A percentile compares a stretch with the other conserved stretches of the same genome.
Conservation (phyloP, 53 echinoderm and acorn worm genomes). For the Echinarachnius parma region DNA sequence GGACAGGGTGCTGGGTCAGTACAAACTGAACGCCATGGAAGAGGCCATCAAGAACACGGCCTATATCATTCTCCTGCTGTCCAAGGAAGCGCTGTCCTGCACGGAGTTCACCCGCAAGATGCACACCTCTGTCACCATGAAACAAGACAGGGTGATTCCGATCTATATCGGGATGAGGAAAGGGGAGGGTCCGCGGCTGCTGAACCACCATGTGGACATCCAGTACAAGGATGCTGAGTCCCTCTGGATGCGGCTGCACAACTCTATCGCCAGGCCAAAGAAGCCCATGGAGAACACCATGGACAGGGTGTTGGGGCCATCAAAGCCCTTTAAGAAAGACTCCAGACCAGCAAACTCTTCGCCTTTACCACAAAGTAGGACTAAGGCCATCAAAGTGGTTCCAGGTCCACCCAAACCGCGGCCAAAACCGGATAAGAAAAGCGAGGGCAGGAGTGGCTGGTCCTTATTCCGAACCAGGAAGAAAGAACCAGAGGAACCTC, state of each 20-base stretch:
- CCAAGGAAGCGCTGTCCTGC: neutral
- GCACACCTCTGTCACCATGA: neutral
- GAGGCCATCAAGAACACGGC: constrained; percentile 3
- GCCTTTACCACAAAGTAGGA: neutral
- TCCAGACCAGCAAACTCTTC: neutral
- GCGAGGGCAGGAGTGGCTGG: too few species aligned
- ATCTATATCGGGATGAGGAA: neutral
- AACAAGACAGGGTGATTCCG: constrained; percentile 8
- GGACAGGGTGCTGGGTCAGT: constrained; percentile 15
- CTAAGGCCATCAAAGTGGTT: constrained; percentile 1
- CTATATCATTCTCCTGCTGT: constrained; percentile 15
- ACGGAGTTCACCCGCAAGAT: constrained; percentile 8
- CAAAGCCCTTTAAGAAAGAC: constrained; percentile 9
- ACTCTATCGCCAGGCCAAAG: constrained; percentile 4
- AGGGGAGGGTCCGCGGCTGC: neutral
- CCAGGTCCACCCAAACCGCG: too few species aligned
- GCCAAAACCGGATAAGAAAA: too few species aligned
- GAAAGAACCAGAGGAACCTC: too few species aligned
- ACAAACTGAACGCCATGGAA: neutral
- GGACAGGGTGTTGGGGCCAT: neutral
- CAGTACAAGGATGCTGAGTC: neutral
- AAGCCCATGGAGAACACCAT: neutral
- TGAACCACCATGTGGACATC: constrained; percentile 18
- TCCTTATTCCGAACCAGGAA: too few species aligned
- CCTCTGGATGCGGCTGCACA: neutral